Conservation (phyloP, 2,113 vertebrate species). For the Nannospalax galili region DNA sequence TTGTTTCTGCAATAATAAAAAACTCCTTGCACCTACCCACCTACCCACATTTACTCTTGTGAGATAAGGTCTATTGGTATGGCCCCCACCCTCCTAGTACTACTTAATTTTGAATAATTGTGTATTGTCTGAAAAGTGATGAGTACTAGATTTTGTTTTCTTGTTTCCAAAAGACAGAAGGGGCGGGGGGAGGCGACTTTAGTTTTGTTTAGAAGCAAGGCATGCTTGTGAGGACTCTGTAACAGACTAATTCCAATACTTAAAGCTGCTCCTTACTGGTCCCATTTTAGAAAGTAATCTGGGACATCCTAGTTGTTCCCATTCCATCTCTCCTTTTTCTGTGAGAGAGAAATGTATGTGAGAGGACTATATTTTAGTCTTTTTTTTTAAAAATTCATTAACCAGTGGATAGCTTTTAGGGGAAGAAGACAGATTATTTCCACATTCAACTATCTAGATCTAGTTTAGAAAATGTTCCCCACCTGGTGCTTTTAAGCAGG, state of each 20-base stretch:
- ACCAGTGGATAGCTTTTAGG: slow-evolving; percentile 78
- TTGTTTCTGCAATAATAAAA: neutral
- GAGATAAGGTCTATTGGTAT: neutral
- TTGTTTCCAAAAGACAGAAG: neutral
- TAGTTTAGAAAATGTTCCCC: slow-evolving; percentile 79
- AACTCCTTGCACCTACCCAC: no score
- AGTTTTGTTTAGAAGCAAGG: slow-evolving; percentile 83
- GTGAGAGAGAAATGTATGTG: slow-evolving; percentile 16
- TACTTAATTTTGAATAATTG: neutral
- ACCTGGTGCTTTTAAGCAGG: slow-evolving; percentile 85
- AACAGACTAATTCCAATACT: slow-evolving; percentile 87
- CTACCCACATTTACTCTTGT: neutral
- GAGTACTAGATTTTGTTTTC: slow-evolving; percentile 85
- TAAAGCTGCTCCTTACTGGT: slow-evolving; percentile 77
- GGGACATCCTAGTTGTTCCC: slow-evolving; percentile 68
- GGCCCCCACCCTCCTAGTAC: neutral
- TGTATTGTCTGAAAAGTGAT: neutral
- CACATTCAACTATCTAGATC: slow-evolving; percentile 73
- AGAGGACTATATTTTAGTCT: slow-evolving; percentile 69
- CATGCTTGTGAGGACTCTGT: slow-evolving; percentile 86
- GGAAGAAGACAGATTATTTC: slow-evolving; percentile 65
- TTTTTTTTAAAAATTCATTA: slow-evolving; percentile 64
- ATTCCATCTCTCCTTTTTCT: neutral
- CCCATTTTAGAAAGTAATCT: slow-evolving; percentile 70
- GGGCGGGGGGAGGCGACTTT: slow-evolving; percentile 33